Evolutionary conservation across 2,113 vertebrate genomes (phyloP), one percentile per base, ranked within the genome.

Genomic region (Brevimyrus niger): DNA sequence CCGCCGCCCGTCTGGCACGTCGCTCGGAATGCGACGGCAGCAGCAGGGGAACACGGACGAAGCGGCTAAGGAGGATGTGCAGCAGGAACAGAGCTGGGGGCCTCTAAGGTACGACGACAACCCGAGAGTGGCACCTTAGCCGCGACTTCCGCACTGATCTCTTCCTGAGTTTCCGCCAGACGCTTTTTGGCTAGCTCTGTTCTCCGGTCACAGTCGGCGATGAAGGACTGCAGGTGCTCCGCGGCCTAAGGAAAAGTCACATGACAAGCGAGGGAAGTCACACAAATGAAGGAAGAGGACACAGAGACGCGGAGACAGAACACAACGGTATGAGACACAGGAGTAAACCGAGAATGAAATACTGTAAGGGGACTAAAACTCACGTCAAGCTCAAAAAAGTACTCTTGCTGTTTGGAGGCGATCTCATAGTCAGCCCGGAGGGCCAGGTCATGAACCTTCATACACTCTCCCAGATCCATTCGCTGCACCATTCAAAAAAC

Each of bases 381-480:
- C 96, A 99, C 98, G 94, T 99, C 98, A 94, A 99, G 97, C 91
- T 99, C 98, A 92, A 99, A 99, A 95, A 99, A 99, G 95, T 97
- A 99, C 92, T 99, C 98, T 92, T 99, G 97, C 92, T 99, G 97
- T 94, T 99, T 99, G 84, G 98, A 98, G 88, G 98, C 98, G 89
- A 99, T 99, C 96, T 99, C 98, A 90, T 97, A 99, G 94, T 99
- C 98, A 80, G 98, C 98, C 95, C 98, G 96, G 90, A 99, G 95
- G 11, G 98, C 98, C 94, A 99, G 94, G 94, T 99, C 98, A 87
- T 99, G 98, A 83, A 99, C 98, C 94, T 99, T 99, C 91, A 97
- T 94, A 92, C 98, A 99, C 93, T 99, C 98, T 92, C 98, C 98
- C 93, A 99, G 96, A 94, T 99, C 98, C 98, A 99, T 99, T 92